These are phyloP conservation scores for Parauchenoglanis punctatus DNA, from an alignment of 2,797 vertebrate genomes.

Conservation along the genomic window DNA sequence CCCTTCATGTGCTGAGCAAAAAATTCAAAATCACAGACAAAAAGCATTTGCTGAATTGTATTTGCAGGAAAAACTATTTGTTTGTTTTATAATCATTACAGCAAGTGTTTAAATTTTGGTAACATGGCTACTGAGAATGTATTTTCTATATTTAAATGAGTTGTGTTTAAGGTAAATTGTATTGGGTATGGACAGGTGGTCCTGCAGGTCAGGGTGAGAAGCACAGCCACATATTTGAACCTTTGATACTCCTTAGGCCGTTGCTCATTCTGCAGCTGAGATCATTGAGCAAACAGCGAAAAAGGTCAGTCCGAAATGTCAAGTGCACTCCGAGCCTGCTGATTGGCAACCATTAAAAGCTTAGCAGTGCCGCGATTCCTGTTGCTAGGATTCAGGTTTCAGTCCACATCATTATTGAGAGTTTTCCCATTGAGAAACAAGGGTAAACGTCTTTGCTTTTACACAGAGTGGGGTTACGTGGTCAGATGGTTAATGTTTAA, in stretches of 20 bases:
- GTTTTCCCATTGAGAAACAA: slow-evolving; percentile 5
- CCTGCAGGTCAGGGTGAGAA: neutral
- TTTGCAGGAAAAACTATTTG: neutral
- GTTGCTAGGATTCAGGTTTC: slow-evolving; percentile 20
- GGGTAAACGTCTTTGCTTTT: neutral
- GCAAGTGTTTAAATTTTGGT: neutral
- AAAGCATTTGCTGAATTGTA: neutral
- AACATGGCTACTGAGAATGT: neutral
- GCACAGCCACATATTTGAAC: slow-evolving; percentile 28
- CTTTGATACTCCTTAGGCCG: slow-evolving; percentile 30
- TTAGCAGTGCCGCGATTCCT: slow-evolving; percentile 15
- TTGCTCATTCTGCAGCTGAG: slow-evolving; percentile 40
- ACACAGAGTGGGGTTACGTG: neutral
- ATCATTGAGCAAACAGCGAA: slow-evolving; percentile 47
- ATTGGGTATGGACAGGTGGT: neutral
- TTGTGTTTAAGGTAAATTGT: neutral
- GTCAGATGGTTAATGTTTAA: neutral
- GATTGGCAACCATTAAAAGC: slow-evolving; percentile 49
- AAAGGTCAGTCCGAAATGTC: slow-evolving; percentile 61
- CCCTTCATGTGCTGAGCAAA: neutral
- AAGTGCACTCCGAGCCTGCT: slow-evolving; percentile 49
- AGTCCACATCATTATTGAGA: neutral
- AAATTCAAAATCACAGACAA: slow-evolving; percentile 12
- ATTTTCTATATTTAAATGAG: slow-evolving; percentile 1
- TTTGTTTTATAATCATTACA: neutral